Conservation (phyloP, 2,113 vertebrate genomes). For the Dascyllus trimaculatus region DNA sequence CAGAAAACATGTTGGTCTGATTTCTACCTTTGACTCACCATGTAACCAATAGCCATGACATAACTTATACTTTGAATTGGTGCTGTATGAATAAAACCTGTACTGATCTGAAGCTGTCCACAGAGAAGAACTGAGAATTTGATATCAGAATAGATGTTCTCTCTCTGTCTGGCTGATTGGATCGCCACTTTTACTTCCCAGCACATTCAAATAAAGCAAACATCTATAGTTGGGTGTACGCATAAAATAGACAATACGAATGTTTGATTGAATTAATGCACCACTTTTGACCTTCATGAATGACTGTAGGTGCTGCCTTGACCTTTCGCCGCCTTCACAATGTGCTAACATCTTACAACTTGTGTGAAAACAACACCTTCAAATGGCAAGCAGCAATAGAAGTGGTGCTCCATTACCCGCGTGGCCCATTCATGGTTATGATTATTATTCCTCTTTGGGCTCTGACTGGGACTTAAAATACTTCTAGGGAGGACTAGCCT, state of each 20-base stretch:
- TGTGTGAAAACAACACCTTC: slow-evolving; percentile 75
- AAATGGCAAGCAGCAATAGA: slow-evolving; percentile 66
- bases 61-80: too few relatives aligned
- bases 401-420: slow-evolving; percentile 77
- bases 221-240: background rate
- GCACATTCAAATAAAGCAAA: slow-evolving; percentile 4
- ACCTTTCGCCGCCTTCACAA: slow-evolving; percentile 73
- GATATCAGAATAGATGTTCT: background rate
- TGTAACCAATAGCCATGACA: too few relatives aligned
- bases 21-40: too few relatives aligned
- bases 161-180: background rate
- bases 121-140: background rate
- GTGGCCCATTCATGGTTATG: slow-evolving; percentile 77
- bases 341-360: slow-evolving; percentile 57
- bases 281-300: slow-evolving; percentile 47
- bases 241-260: background rate
- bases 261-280: slow-evolving; percentile 61
- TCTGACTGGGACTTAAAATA: slow-evolving; percentile 74
- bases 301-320: slow-evolving; percentile 54
- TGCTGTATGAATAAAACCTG: too few relatives aligned
- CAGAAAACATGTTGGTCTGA: too few relatives aligned
- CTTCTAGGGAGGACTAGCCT: slow-evolving; percentile 54
- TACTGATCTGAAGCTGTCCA: background rate
- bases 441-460: slow-evolving; percentile 77
- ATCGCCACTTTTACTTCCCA: background rate